These are phyloP conservation scores for Aphidius gifuensis DNA, from an alignment of 1,140 invertebrate species.

Conservation along the genomic window DNA sequence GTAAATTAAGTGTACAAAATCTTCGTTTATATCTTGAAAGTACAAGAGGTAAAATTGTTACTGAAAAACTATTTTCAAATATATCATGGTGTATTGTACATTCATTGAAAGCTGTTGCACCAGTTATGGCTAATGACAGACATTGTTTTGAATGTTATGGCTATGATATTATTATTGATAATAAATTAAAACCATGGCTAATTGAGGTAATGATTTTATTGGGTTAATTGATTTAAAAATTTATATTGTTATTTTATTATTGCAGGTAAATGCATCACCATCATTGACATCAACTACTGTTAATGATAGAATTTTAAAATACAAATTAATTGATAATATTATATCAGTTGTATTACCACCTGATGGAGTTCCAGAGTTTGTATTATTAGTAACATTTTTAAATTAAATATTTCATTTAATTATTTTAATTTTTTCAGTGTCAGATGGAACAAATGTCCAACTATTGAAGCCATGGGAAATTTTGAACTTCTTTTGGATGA, in stretches of 20 bases:
- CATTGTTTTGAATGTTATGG: slow-evolving; percentile 83
- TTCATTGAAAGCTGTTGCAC: slow-evolving; percentile 74
- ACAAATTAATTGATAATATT: slow-evolving; percentile 93
- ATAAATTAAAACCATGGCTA: slow-evolving; percentile 81
- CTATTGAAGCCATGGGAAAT: slow-evolving; percentile 76
- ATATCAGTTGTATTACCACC: slow-evolving; percentile 87
- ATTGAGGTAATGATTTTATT: slow-evolving; percentile 60
- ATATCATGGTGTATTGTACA: slow-evolving; percentile 90
- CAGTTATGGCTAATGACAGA: slow-evolving; percentile 71
- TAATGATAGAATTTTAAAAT: slow-evolving; percentile 93
- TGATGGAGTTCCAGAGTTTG: slow-evolving; percentile 84
- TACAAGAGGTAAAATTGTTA: slow-evolving; percentile 83
- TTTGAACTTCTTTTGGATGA: slow-evolving; percentile 89
- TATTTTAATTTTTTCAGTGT: slow-evolving; percentile 60
- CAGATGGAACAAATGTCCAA: slow-evolving; percentile 85
- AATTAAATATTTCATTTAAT: slow-evolving; percentile 9
- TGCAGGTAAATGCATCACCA: slow-evolving; percentile 90
- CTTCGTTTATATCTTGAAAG: slow-evolving; percentile 86
- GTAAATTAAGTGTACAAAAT: slow-evolving; percentile 92
- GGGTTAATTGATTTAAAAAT: not conserved
- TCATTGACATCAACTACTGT: slow-evolving; percentile 92
- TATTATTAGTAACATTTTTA: slow-evolving; percentile 24
- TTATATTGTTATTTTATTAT: slow-evolving; percentile 17
- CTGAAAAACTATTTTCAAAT: slow-evolving; percentile 77
- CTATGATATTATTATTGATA: slow-evolving; percentile 86